Base-by-base conservation (phyloP, 2,888 invertebrate genomes). In the Drosophila prolongata region DNA sequence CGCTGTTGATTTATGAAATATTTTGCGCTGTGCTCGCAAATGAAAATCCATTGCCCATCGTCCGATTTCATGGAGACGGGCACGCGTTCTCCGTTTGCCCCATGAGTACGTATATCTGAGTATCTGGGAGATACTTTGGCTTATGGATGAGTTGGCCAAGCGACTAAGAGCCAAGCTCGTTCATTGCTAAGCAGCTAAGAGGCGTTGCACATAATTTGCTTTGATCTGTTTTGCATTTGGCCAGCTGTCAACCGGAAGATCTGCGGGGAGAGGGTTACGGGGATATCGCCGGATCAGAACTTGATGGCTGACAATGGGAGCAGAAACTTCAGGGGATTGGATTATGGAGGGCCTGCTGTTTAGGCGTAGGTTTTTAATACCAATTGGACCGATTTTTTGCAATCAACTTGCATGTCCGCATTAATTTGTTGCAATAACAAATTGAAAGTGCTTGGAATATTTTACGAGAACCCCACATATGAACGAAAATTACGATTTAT, bases 201-300 rank as follows among this genome's bases (percentile, higher is more conserved):
- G 89, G 85, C 89, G 89, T 85, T 87, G 85, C 89, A 87, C 78
- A 87, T 85, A 85, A 85, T 85, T 89, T 87, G 85, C 85, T 85
- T 85, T 89, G 85, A 85, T 85, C 85, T 78, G 89, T 87, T 85
- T 89, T 81, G 85, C 83, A 87, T 79, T 87, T 87, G 78, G 81
- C 74, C 74, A 76, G 85, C 85, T 85, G 85, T 85, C 85, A 85
- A 78, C 89, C 46, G 46, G 61, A 54, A 47, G 65, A 65, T 44
- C 38, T 53, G 50, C 19, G 11, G 35, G 6, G 11, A 16, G 30
- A 9, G 46, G 40, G 6, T 9, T 1, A 13, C 10, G 54, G 49
- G 34, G 14, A 16, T 35, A 13, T 6, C 19, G 30, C 16, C 24
- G 1, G 30, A 19, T 49, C 16, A 34, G 40, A 34, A 35, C 56